These are phyloP conservation scores for Corydoras sp. DNA, from an alignment of 2,113 vertebrate genomes.

Conservation along the genomic window DNA sequence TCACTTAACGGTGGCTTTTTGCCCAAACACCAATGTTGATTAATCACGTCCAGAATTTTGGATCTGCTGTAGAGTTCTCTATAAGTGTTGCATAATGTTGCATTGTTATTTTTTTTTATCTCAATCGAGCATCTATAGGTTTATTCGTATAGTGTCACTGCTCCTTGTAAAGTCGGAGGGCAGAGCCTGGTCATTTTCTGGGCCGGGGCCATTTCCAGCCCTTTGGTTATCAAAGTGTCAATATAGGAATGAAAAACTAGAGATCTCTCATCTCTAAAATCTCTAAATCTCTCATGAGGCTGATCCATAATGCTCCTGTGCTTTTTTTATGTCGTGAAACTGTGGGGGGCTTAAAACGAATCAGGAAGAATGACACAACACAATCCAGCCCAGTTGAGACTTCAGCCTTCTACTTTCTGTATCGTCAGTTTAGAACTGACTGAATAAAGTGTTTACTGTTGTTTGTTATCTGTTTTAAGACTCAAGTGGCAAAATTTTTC, in stretches of 20 bases:
- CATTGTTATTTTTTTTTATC: no score
- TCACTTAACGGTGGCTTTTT: no score
- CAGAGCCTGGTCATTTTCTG: no score
- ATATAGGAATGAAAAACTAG: conserved; percentile 8
- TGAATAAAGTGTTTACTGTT: not conserved
- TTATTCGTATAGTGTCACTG: no score
- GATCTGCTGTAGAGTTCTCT: no score
- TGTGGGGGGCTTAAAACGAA: conserved; percentile 21
- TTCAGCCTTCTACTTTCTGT: not conserved
- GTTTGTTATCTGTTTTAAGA: conserved; percentile 7
- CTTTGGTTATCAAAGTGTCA: conserved; percentile 1
- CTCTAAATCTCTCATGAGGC: not conserved
- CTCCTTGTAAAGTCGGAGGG: no score
- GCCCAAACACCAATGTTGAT: no score
- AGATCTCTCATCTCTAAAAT: not conserved
- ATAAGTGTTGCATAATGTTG: no score
- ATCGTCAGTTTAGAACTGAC: not conserved
- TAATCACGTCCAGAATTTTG: no score
- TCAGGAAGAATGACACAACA: conserved; percentile 33
- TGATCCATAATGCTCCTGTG: conserved; percentile 7
- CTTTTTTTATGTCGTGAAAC: conserved; percentile 17
- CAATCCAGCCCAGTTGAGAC: not conserved
- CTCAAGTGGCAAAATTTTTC: not conserved
- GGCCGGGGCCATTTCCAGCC: not conserved
- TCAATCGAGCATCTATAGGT: no score